These are phyloP conservation scores for Enteromius radiatus DNA, from an alignment of 2,797 vertebrate species.

Conservation along the genomic window DNA sequence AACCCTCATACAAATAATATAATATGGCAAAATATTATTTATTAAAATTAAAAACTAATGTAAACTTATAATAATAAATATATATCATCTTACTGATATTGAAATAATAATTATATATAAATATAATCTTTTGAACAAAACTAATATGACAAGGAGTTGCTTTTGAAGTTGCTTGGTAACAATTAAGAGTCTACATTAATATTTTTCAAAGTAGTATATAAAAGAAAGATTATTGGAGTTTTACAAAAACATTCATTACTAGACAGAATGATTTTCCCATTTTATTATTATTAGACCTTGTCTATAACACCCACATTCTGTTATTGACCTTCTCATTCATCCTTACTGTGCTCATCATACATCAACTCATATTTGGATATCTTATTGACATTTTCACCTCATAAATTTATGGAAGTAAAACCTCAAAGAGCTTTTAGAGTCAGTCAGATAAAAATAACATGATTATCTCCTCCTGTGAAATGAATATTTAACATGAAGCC, in stretches of 20 bases:
- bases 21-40: no score
- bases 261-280: background rate
- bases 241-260: background rate
- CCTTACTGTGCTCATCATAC: conserved; percentile 4
- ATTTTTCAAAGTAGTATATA: no score
- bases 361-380: background rate
- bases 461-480: conserved; percentile 66
- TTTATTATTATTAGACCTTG: background rate
- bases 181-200: no score
- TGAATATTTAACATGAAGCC: conserved; percentile 69
- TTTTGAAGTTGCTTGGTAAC: no score
- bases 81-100: no score
- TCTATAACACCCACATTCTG: background rate
- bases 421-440: conserved; percentile 5
- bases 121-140: no score
- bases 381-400: conserved; percentile 1
- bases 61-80: no score
- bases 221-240: no score
- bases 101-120: no score
- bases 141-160: no score
- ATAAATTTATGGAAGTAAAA: conserved; percentile 4
- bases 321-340: background rate
- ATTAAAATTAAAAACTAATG: no score
- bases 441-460: conserved; percentile 61
- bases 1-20: no score